Conservation (phyloP, 1,140 invertebrate species). For the Ceratitis capitata region DNA sequence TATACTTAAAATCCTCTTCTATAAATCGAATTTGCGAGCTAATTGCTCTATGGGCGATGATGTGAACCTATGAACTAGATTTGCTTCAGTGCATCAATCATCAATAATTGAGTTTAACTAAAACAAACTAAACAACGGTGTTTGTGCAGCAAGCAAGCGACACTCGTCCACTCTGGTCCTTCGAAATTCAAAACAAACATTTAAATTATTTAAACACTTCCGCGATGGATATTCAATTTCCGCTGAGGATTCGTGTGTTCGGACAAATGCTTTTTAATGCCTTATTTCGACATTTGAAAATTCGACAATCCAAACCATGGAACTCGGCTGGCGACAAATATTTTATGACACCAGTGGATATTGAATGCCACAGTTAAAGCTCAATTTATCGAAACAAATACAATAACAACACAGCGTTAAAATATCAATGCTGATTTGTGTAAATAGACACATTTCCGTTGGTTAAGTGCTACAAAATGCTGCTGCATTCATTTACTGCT, state of each 20-base stretch:
- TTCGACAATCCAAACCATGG: not conserved
- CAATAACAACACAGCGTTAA: not conserved
- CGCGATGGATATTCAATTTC: conserved; percentile 35
- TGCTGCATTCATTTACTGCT: not conserved
- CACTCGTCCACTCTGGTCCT: too few species aligned
- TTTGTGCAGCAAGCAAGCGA: not conserved
- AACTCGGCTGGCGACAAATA: not conserved
- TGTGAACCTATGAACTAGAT: too few species aligned
- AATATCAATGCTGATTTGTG: not conserved
- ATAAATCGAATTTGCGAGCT: too few species aligned
- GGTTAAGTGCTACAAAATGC: not conserved
- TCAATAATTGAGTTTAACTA: conserved; percentile 3
- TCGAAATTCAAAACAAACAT: not conserved
- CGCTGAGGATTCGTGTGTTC: not conserved
- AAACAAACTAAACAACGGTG: not conserved
- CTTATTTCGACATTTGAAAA: not conserved
- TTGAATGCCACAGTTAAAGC: conserved; percentile 15
- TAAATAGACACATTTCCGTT: conserved; percentile 22
- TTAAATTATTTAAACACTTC: conserved; percentile 35
- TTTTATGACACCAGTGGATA: conserved; percentile 1
- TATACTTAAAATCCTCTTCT: too few species aligned
- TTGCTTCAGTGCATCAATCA: too few species aligned
- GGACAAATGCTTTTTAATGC: not conserved
- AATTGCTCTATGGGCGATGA: too few species aligned
- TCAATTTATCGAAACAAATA: conserved; percentile 22